phyloP scores from a whole-genome alignment of 2,888 invertebrate genomes.

The Amblyjoppa proteus region DNA sequence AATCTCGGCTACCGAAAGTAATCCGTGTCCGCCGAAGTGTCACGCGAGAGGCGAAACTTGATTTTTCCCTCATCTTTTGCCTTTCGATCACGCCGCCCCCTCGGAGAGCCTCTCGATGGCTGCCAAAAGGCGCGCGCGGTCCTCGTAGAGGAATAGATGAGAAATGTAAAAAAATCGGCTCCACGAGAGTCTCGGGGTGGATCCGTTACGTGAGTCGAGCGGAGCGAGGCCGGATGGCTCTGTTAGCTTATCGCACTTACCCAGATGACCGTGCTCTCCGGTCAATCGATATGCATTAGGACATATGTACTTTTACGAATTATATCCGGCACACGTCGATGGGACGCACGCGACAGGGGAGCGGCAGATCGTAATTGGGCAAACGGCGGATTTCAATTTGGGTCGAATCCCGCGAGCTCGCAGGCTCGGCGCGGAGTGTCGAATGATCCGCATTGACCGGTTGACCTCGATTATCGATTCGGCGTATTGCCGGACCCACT shows the following conservation, averaged over 20 bases:
- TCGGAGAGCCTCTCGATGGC: constrained; percentile 2
- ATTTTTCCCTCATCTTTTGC: constrained; percentile 29
- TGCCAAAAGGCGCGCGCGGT: not conserved
- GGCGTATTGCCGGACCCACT: not conserved
- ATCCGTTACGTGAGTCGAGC: not conserved
- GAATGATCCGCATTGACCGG: constrained; percentile 66
- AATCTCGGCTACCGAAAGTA: constrained; percentile 34
- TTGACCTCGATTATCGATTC: constrained; percentile 70
- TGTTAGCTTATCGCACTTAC: not conserved
- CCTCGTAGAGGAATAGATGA: not conserved
- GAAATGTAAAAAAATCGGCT: not conserved
- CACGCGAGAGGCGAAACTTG: constrained; percentile 24
- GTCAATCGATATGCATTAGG: not conserved
- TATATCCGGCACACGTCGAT: not conserved
- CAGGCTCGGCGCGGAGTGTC: constrained; percentile 30
- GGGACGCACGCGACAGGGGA: not conserved
- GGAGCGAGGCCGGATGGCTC: not conserved
- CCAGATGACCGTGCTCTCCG: not conserved
- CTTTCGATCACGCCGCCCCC: constrained; percentile 35
- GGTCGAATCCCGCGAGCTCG: constrained; percentile 51
- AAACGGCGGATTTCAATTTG: constrained; percentile 60
- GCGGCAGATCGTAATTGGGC: constrained; percentile 47
- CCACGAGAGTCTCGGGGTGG: not conserved
- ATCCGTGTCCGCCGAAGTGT: constrained; percentile 45
- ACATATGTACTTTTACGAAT: constrained; percentile 10